These are phyloP conservation scores for Hippocampus mohnikei DNA, from an alignment of 2,113 vertebrate genomes.

Conservation along the genomic window DNA sequence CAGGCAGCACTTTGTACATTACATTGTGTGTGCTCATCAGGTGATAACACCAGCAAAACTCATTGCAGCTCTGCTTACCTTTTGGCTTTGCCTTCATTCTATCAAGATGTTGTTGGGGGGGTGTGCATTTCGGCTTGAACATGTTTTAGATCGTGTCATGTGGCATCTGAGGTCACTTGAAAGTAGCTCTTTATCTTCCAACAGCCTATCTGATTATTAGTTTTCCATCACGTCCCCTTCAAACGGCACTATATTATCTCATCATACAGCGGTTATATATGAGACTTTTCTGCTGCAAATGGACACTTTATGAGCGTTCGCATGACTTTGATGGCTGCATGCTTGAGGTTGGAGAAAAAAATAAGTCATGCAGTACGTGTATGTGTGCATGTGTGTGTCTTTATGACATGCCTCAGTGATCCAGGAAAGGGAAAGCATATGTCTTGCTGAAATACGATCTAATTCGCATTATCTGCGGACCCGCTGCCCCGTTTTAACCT, in stretches of 20 bases:
- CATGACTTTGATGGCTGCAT: conserved; percentile 50
- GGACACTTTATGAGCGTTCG: conserved; percentile 32
- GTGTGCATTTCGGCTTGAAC: no score
- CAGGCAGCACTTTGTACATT: no score
- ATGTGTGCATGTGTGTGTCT: conserved; percentile 40
- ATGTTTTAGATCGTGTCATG: no score
- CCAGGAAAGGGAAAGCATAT: conserved; percentile 72
- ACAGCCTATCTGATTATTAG: no score
- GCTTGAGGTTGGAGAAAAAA: conserved; percentile 62
- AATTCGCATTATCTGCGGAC: conserved; percentile 69
- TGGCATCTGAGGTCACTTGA: no score
- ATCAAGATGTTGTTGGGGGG: no score
- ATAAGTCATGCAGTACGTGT: conserved; percentile 44
- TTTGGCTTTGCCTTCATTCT: no score
- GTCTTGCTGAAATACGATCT: conserved; percentile 66
- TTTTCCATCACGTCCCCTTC: background rate
- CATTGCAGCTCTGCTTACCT: no score
- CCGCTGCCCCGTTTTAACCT: conserved; percentile 57
- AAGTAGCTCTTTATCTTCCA: no score
- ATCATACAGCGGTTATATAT: background rate
- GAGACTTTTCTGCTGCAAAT: background rate
- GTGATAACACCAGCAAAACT: no score
- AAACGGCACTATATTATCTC: background rate
- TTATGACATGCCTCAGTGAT: conserved; percentile 73
- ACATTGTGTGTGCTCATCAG: no score